These are phyloP conservation scores for Apamea epomidion DNA, from an alignment of 2,888 invertebrate genomes.

Conservation along the genomic window DNA sequence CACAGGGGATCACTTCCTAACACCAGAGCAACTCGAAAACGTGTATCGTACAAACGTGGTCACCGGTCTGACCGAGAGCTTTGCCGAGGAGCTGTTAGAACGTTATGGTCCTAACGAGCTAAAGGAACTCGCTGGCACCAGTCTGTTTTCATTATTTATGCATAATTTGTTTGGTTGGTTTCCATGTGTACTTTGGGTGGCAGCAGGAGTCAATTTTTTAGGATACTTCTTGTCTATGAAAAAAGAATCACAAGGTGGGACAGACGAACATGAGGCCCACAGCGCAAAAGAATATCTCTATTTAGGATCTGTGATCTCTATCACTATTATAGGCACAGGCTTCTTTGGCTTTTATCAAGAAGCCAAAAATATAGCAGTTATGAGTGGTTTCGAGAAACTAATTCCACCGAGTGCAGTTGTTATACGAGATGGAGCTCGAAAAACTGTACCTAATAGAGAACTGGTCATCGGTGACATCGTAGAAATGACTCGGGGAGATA, in stretches of 20 bases:
- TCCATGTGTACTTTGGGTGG: slow-evolving; percentile 92
- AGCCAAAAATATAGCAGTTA: slow-evolving; percentile 93
- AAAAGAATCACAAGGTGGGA: slow-evolving; percentile 45
- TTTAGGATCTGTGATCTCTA: slow-evolving; percentile 81
- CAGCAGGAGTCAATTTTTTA: slow-evolving; percentile 91
- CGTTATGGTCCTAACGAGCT: slow-evolving; percentile 92
- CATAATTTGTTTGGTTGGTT: slow-evolving; percentile 94
- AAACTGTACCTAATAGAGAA: slow-evolving; percentile 91
- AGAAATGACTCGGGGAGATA: slow-evolving; percentile 94
- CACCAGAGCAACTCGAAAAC: slow-evolving; percentile 82
- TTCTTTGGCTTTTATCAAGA: slow-evolving; percentile 91
- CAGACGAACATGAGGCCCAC: slow-evolving; percentile 69
- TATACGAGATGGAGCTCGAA: slow-evolving; percentile 92
- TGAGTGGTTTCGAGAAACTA: slow-evolving; percentile 96
- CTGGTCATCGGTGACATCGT: slow-evolving; percentile 96
- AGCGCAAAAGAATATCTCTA: slow-evolving; percentile 83
- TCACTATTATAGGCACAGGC: slow-evolving; percentile 87
- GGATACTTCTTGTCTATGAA: slow-evolving; percentile 83
- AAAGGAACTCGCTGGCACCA: slow-evolving; percentile 90
- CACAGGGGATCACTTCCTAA: slow-evolving; percentile 86
- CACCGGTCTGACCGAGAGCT: slow-evolving; percentile 88
- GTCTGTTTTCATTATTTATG: slow-evolving; percentile 92
- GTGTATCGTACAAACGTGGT: slow-evolving; percentile 85
- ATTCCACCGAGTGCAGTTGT: slow-evolving; percentile 93
- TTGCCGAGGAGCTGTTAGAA: slow-evolving; percentile 89